Evolutionary conservation across 2,113 vertebrate species (phyloP).

Genomic region (Colius striatus): DNA sequence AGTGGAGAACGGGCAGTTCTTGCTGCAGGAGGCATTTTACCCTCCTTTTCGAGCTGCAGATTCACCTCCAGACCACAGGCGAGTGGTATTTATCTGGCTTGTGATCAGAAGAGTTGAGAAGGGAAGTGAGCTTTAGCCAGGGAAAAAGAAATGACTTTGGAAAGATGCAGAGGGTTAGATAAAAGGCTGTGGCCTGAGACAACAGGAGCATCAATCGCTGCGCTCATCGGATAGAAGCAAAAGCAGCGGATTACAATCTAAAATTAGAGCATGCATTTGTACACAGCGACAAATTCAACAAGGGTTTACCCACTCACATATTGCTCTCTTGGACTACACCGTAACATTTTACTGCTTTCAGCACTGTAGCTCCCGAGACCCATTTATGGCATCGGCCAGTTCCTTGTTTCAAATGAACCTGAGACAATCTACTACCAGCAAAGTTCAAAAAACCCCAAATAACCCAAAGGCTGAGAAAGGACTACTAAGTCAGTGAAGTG

Average conservation of each 20-base stretch:
- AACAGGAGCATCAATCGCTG: background rate
- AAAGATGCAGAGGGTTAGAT: constrained; percentile 1
- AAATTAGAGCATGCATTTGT: background rate
- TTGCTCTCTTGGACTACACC: background rate
- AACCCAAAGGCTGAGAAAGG: background rate
- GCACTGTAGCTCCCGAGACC: background rate
- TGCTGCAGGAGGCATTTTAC: background rate
- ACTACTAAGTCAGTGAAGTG: background rate
- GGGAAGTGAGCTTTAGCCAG: background rate
- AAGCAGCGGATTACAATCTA: background rate
- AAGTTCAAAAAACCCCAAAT: background rate
- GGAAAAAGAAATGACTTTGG: background rate
- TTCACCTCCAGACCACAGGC: background rate
- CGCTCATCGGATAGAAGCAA: background rate
- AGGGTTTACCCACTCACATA: background rate
- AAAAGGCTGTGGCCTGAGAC: background rate
- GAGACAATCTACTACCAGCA: background rate
- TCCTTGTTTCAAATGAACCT: background rate
- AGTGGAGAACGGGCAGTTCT: background rate
- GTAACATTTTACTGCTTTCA: background rate
- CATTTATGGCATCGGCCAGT: background rate
- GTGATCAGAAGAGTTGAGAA: background rate
- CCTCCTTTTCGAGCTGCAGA: background rate
- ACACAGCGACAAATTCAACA: fast-evolving
- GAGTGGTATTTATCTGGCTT: background rate